Evolutionary conservation across 2,888 invertebrate species (phyloP).

Genomic region (Pollenia labialis): DNA sequence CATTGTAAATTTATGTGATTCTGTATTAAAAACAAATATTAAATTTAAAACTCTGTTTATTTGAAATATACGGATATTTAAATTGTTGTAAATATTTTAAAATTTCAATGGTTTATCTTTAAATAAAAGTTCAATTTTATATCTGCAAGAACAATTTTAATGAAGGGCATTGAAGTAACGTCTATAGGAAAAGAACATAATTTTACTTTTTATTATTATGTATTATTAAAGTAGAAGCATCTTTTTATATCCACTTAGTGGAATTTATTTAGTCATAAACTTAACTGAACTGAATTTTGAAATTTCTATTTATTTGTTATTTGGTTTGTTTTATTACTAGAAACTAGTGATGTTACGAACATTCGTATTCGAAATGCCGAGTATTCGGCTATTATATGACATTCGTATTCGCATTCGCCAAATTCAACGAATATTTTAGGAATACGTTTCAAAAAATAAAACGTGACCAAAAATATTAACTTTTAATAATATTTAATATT

Average conservation of each 20-base stretch:
- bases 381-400: too few species aligned
- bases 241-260: slow-evolving; percentile 1
- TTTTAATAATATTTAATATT: too few species aligned
- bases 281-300: slow-evolving; percentile 19
- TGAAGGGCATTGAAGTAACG: slow-evolving; percentile 42
- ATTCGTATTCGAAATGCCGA: too few species aligned
- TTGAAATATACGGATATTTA: not conserved
- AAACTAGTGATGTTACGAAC: too few species aligned
- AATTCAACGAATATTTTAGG: too few species aligned
- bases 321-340: slow-evolving; percentile 2
- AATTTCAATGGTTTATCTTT: not conserved
- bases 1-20: slow-evolving; percentile 3
- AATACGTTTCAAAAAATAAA: too few species aligned
- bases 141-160: slow-evolving; percentile 21
- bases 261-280: slow-evolving; percentile 24
- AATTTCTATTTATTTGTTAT: not conserved
- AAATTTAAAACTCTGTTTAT: not conserved
- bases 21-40: not conserved
- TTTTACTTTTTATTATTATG: not conserved
- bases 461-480: too few species aligned
- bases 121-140: slow-evolving; percentile 14
- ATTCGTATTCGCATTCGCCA: too few species aligned
- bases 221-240: not conserved
- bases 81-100: not conserved
- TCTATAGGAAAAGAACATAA: not conserved